phyloP scores from a whole-genome alignment of 2,888 invertebrate species.

The Hylaea fasciaria region DNA sequence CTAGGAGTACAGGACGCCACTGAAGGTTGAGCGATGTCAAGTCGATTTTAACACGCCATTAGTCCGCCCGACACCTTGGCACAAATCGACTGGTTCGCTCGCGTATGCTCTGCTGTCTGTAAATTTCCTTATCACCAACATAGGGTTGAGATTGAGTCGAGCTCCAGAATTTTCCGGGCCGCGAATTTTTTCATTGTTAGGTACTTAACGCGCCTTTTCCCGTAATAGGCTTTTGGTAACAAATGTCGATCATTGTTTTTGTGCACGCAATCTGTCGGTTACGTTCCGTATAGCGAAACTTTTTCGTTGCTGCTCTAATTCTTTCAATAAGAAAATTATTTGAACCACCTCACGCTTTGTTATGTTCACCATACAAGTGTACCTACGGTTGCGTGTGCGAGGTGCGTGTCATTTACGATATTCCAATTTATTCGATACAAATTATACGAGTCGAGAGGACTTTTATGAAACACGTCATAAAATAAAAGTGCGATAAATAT shows the following conservation, averaged over 20 bases:
- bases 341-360: conserved; percentile 28
- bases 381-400: conserved; percentile 29
- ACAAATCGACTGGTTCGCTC: conserved; percentile 68
- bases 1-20: conserved; percentile 55
- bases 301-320: conserved; percentile 58
- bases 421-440: conserved; percentile 37
- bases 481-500: conserved; percentile 18
- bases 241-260: conserved; percentile 72
- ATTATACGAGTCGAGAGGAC: conserved; percentile 32
- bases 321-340: conserved; percentile 58
- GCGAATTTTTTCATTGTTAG: conserved; percentile 63
- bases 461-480: conserved; percentile 34
- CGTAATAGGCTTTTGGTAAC: conserved; percentile 62
- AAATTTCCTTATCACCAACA: conserved; percentile 49
- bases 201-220: conserved; percentile 64
- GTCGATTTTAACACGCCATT: conserved; percentile 83
- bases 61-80: conserved; percentile 77
- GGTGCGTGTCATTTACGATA: conserved; percentile 35
- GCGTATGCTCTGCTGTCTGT: conserved; percentile 56
- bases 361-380: conserved; percentile 27
- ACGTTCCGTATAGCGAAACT: conserved; percentile 55
- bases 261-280: conserved; percentile 72
- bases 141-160: conserved; percentile 41
- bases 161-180: conserved; percentile 51
- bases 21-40: conserved; percentile 80